Percentiles rank a stretch among this genome's conserved stretches.
Evolutionary conservation across 2,888 invertebrate species (phyloP).

Genomic region (Sminthurides aquaticus): DNA sequence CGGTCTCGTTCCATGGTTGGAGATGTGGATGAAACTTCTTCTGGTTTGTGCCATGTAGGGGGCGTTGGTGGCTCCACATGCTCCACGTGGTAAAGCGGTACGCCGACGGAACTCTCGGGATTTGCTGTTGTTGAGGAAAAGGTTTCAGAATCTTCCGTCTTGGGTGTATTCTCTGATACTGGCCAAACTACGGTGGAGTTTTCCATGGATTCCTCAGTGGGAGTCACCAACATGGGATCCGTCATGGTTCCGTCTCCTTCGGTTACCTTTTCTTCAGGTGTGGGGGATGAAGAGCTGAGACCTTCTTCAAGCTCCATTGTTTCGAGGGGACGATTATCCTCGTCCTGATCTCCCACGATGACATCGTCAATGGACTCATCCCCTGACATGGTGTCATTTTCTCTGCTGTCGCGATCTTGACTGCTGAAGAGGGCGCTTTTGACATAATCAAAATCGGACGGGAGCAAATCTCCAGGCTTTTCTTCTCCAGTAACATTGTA

Average conservation of each 20-base stretch:
- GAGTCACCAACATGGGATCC: slow-evolving; percentile 26
- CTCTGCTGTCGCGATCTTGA: slow-evolving; percentile 5
- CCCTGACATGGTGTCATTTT: slow-evolving; percentile 14
- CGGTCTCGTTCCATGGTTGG: slow-evolving; percentile 4
- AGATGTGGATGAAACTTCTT: slow-evolving; percentile 23
- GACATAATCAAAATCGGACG: slow-evolving; percentile 32
- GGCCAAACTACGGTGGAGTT: slow-evolving; percentile 26
- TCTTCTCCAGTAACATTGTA: slow-evolving; percentile 5
- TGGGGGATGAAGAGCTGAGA: slow-evolving; percentile 22
- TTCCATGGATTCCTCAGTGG: slow-evolving; percentile 32
- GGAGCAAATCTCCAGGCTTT: slow-evolving; percentile 20
- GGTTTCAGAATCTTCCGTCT: slow-evolving; percentile 8
- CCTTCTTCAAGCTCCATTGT: slow-evolving; percentile 12
- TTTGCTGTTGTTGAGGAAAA: slow-evolving; percentile 19
- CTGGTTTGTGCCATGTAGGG: slow-evolving; percentile 42
- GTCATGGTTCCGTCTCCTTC: slow-evolving; percentile 10
- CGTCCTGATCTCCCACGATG: slow-evolving; percentile 39
- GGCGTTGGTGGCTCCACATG: slow-evolving; percentile 41
- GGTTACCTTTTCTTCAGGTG: slow-evolving; percentile 20
- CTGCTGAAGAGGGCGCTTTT: slow-evolving; percentile 20
- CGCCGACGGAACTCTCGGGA: slow-evolving; percentile 37
- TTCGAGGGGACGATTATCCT: slow-evolving; percentile 26
- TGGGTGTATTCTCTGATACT: slow-evolving; percentile 7
- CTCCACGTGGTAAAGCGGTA: slow-evolving; percentile 42
- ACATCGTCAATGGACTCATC: slow-evolving; percentile 36